Conservation (phyloP, 2,888 invertebrate genomes). For the Hoplodrina ambigua region DNA sequence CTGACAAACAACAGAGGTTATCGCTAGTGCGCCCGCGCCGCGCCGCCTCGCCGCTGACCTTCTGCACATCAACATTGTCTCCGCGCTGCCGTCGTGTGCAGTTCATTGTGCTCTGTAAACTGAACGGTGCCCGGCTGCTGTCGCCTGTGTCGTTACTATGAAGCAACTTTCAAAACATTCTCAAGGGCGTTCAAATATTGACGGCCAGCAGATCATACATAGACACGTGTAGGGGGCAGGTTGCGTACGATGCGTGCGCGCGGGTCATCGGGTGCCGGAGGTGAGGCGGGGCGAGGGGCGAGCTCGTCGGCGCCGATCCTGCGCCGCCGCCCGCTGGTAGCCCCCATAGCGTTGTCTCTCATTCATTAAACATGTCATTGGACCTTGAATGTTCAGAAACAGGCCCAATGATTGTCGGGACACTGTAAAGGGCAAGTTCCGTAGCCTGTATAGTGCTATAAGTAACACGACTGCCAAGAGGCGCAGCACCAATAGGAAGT, state of each 20-base stretch:
- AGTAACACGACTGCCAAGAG: background rate
- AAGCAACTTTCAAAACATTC: background rate
- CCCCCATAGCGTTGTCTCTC: background rate
- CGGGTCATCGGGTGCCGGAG: background rate
- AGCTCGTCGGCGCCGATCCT: background rate
- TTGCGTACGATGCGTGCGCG: background rate
- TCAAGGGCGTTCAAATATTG: background rate
- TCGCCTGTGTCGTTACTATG: background rate
- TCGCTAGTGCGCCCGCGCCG: conserved; percentile 5
- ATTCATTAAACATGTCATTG: background rate
- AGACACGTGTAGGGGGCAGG: background rate
- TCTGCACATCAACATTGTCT: background rate
- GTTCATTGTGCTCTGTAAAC: background rate
- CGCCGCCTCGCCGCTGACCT: background rate
- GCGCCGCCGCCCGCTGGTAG: no score
- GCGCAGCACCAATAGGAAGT: no score
- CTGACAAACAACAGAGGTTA: conserved; percentile 39
- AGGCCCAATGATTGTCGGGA: no score
- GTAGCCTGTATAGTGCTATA: background rate
- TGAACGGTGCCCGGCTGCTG: background rate
- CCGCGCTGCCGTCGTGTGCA: background rate
- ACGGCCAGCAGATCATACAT: no score
- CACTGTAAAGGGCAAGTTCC: background rate
- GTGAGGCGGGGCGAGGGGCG: background rate
- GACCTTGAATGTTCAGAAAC: background rate